These are phyloP conservation scores for Zoanthus sansibaricus DNA, from an alignment of 92 coral and sea anemone species.

Conservation along the genomic window DNA sequence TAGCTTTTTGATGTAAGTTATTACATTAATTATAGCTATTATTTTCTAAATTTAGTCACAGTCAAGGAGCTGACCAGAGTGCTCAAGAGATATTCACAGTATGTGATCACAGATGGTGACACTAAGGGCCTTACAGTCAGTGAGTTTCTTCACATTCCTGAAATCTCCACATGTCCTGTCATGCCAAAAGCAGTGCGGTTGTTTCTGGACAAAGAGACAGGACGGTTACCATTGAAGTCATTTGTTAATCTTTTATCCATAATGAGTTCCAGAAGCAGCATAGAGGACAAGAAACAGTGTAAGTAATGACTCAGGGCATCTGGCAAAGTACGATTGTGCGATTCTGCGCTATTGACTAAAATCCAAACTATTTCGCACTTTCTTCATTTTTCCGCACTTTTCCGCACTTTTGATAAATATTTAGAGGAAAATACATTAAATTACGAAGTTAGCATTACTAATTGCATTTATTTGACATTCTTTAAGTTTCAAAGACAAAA, in stretches of 20 bases:
- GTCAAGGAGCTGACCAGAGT: constrained; percentile 76
- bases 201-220: constrained; percentile 67
- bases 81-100: constrained; percentile 69
- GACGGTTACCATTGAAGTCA: constrained; percentile 50
- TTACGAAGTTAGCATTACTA: too few species aligned
- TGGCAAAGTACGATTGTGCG: too few species aligned
- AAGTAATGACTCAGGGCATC: constrained; percentile 16
- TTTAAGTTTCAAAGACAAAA: too few species aligned
- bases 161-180: constrained; percentile 71
- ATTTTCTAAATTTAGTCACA: constrained; percentile 58
- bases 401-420: too few species aligned
- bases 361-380: too few species aligned
- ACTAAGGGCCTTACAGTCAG: constrained; percentile 57
- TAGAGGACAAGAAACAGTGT: constrained; percentile 74
- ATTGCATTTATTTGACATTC: too few species aligned
- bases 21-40: neutral
- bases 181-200: constrained; percentile 71
- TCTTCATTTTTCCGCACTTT: too few species aligned
- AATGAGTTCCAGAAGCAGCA: constrained; percentile 63
- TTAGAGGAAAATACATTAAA: too few species aligned
- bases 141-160: constrained; percentile 77
- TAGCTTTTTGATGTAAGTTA: too few species aligned
- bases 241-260: constrained; percentile 72
- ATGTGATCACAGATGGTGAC: constrained; percentile 54
- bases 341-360: too few species aligned